Evolutionary conservation across 2,888 invertebrate genomes (phyloP).

Genomic region (Neoaliturus tenellus): DNA sequence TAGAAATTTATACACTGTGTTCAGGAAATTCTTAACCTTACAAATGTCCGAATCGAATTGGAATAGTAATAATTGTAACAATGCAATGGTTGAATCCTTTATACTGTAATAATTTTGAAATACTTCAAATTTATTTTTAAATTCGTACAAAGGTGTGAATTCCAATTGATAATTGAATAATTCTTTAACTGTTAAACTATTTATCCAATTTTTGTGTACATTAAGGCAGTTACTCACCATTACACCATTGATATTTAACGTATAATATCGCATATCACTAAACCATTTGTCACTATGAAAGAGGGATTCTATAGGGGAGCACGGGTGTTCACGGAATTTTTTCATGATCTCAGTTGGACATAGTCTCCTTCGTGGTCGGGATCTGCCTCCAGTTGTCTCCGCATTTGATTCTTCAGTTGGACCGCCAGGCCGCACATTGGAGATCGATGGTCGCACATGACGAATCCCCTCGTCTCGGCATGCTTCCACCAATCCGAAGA

Average conservation of each 20-base stretch:
- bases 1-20: not conserved
- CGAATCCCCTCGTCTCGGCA: not conserved
- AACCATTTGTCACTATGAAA: constrained; percentile 11
- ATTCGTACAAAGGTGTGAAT: not conserved
- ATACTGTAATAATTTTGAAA: not conserved
- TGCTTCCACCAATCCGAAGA: constrained; percentile 13
- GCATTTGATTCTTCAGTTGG: not conserved
- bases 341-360: not conserved
- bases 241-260: not conserved
- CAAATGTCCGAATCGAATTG: not conserved
- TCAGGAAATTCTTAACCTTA: not conserved
- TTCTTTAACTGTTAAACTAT: not conserved
- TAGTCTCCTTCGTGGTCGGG: constrained; percentile 17
- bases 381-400: not conserved
- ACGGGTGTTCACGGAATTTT: not conserved
- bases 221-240: not conserved
- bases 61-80: not conserved
- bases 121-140: not conserved
- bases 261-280: not conserved
- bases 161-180: not conserved
- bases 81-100: not conserved
- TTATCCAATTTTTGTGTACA: not conserved
- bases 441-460: not conserved
- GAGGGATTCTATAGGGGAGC: not conserved
- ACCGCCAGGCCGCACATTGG: not conserved